These are phyloP conservation scores for Agelastica alni DNA, from an alignment of 2,888 invertebrate species.

Conservation along the genomic window DNA sequence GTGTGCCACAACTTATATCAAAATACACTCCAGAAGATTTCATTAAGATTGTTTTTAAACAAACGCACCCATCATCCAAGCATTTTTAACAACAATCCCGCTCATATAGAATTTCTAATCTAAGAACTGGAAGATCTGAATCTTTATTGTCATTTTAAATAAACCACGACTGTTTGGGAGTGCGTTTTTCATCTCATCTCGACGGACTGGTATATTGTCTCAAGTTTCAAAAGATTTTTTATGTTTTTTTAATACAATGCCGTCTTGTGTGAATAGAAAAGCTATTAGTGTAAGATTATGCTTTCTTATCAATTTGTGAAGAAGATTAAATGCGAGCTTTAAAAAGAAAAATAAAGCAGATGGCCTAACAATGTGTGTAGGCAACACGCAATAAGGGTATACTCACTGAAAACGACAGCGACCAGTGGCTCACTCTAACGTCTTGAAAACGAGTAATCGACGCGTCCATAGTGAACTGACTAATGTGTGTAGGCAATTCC, in stretches of 20 bases:
- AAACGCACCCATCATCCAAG: not conserved
- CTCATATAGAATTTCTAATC: constrained; percentile 21
- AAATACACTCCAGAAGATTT: constrained; percentile 9
- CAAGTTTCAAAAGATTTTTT: constrained; percentile 5
- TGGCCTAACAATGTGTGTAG: no score
- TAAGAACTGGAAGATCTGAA: constrained; percentile 12
- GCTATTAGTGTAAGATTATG: no score
- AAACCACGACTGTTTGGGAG: constrained; percentile 4
- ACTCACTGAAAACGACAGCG: no score
- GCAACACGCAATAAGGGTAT: no score
- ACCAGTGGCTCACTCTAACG: no score
- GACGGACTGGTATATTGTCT: constrained; percentile 6
- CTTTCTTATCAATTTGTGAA: no score
- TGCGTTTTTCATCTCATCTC: constrained; percentile 6
- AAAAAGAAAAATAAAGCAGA: no score
- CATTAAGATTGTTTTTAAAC: constrained; percentile 19
- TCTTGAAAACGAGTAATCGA: no score
- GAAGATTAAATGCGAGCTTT: no score
- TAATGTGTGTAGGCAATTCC: no score
- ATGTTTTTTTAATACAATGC: not conserved
- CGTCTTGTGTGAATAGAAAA: constrained; percentile 11
- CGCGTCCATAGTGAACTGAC: no score
- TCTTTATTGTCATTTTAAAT: constrained; percentile 19
- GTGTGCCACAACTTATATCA: constrained; percentile 1
- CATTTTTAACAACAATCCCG: constrained; percentile 4